Percentiles rank a stretch among this genome's conserved stretches.
Evolutionary conservation across 2,888 invertebrate genomes (phyloP).

Genomic region (Melitaea athalia): DNA sequence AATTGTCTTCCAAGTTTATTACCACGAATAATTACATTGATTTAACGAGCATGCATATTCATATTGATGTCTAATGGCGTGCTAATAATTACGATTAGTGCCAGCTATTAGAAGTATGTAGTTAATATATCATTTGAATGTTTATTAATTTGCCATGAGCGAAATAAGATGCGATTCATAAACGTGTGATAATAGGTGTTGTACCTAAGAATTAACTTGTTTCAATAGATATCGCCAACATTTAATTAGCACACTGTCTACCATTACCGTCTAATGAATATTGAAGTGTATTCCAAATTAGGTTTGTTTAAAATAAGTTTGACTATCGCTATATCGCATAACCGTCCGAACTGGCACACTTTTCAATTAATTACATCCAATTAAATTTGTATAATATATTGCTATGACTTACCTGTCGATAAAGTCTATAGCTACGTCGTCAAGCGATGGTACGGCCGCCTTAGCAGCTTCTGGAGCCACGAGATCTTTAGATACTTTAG

Average conservation of each 20-base stretch:
- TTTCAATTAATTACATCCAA: background rate
- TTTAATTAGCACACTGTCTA: background rate
- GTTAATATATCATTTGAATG: background rate
- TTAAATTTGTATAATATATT: slow-evolving; percentile 10
- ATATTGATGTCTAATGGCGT: slow-evolving; percentile 2
- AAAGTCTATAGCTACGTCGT: slow-evolving; percentile 89
- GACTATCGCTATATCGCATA: background rate
- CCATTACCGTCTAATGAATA: background rate
- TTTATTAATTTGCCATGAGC: background rate
- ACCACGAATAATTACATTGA: background rate
- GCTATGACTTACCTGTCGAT: slow-evolving; percentile 80
- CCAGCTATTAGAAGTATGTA: background rate
- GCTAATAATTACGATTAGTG: slow-evolving; percentile 3
- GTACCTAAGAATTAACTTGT: background rate
- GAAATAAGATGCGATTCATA: background rate
- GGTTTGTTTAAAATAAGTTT: background rate
- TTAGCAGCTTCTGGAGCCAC: slow-evolving; percentile 90
- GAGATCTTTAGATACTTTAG: slow-evolving; percentile 91
- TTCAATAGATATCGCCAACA: background rate
- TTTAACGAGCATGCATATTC: slow-evolving; percentile 1
- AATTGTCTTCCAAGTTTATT: background rate
- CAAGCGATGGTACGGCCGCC: slow-evolving; percentile 88
- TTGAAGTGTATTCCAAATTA: slow-evolving; percentile 2
- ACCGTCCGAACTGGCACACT: background rate
- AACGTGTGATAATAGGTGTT: background rate